Conservation (phyloP, 2,888 invertebrate species). For the Drosophila anomalipes region DNA sequence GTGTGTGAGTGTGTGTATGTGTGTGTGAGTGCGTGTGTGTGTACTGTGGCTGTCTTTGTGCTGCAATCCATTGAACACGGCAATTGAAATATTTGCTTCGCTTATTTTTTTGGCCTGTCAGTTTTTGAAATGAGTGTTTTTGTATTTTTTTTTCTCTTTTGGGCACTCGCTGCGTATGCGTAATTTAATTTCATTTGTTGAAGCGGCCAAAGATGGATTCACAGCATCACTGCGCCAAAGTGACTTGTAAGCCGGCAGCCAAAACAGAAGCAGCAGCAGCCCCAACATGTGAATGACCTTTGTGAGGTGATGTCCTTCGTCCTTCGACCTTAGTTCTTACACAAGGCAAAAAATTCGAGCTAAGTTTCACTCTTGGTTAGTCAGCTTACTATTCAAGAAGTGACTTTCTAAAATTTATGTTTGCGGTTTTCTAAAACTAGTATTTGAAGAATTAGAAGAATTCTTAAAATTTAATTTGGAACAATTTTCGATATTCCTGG, state of each 20-base stretch:
- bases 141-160: neutral
- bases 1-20: conserved; percentile 3
- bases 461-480: too few relatives aligned
- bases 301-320: conserved; percentile 40
- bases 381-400: neutral
- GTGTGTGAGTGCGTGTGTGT: conserved; percentile 12
- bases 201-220: conserved; percentile 23
- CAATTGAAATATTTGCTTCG: conserved; percentile 48
- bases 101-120: conserved; percentile 17
- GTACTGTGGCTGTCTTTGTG: conserved; percentile 39
- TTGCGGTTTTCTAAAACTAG: neutral
- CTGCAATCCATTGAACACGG: conserved; percentile 67
- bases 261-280: conserved; percentile 3
- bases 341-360: neutral
- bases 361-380: neutral
- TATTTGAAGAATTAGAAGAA: too few relatives aligned
- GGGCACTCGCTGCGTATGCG: conserved; percentile 43
- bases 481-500: too few relatives aligned
- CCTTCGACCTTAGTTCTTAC: conserved; percentile 19
- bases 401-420: neutral
- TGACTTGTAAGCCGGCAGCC: conserved; percentile 18
- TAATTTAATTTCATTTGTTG: conserved; percentile 53
- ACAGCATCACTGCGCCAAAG: neutral
- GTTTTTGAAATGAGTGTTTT: conserved; percentile 43
- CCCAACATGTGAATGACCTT: conserved; percentile 69